Evolutionary conservation across 2,888 invertebrate genomes (phyloP).

Genomic region (Ommatoiulus sabulosus): DNA sequence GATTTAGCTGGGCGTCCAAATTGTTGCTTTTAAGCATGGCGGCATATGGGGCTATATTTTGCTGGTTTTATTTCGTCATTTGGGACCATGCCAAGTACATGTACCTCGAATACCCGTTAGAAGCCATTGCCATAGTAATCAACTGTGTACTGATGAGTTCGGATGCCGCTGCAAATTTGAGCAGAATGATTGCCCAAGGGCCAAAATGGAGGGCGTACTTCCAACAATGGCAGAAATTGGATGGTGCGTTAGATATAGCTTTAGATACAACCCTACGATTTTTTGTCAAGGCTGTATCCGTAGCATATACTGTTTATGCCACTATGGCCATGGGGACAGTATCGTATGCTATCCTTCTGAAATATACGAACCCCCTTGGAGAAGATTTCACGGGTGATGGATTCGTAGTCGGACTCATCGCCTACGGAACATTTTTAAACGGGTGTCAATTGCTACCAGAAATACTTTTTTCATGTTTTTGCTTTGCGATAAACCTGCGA

Average conservation of each 20-base stretch:
- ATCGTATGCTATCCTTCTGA: not conserved
- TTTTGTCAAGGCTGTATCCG: not conserved
- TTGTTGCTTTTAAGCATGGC: not conserved
- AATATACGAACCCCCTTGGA: not conserved
- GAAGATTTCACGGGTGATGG: constrained; percentile 9
- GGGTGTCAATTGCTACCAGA: not conserved
- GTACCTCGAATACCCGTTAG: not conserved
- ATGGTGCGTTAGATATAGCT: not conserved
- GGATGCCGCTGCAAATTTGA: not conserved
- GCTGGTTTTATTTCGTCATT: not conserved
- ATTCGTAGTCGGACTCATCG: not conserved
- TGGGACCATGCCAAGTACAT: not conserved
- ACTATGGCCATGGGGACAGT: not conserved
- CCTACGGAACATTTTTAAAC: not conserved
- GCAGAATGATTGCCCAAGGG: not conserved
- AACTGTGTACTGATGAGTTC: not conserved
- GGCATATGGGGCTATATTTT: not conserved
- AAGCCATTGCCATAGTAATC: constrained; percentile 3
- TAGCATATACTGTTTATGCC: not conserved
- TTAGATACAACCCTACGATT: not conserved
- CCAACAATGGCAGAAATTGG: not conserved
- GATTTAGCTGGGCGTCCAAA: not conserved
- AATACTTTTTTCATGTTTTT: not conserved
- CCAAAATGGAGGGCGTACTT: not conserved
- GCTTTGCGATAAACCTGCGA: not conserved